A percentile compares a stretch with the other conserved stretches of the same genome.
phyloP scores from a whole-genome alignment of 2,797 vertebrate species.

The Takifugu ocellatus region DNA sequence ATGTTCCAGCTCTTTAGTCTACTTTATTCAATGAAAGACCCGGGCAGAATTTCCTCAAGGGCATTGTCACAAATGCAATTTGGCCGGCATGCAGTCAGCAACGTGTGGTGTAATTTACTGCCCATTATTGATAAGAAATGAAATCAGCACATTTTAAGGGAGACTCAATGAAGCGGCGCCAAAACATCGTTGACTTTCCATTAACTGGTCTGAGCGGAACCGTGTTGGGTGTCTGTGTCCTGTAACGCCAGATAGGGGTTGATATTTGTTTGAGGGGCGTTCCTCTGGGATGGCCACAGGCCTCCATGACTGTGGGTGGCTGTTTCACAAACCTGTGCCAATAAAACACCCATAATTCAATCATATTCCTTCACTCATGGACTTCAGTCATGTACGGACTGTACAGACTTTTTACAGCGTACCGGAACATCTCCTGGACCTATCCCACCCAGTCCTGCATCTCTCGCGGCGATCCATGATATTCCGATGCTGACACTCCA shows the following conservation, averaged over 20 bases:
- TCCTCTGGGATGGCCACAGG: neutral
- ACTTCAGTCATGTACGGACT: too few species aligned
- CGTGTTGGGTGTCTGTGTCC: slow-evolving; percentile 40
- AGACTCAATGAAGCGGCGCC: slow-evolving; percentile 23
- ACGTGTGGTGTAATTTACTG: slow-evolving; percentile 34
- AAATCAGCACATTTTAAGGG: slow-evolving; percentile 35
- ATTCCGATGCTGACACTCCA: too few species aligned
- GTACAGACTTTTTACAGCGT: too few species aligned
- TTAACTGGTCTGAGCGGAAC: slow-evolving; percentile 38
- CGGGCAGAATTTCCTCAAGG: slow-evolving; percentile 10
- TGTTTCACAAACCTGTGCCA: slow-evolving; percentile 12
- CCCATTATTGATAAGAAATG: slow-evolving; percentile 42
- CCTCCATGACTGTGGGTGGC: slow-evolving; percentile 2
- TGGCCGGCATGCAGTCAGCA: slow-evolving; percentile 19
- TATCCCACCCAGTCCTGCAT: too few species aligned
- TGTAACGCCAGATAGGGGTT: slow-evolving; percentile 28
- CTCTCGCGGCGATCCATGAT: too few species aligned
- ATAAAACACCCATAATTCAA: too few species aligned
- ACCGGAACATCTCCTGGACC: too few species aligned
- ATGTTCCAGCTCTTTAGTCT: too few species aligned
- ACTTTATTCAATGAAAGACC: neutral
- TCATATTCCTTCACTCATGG: too few species aligned
- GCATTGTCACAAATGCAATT: slow-evolving; percentile 25
- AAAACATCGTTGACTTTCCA: slow-evolving; percentile 29
- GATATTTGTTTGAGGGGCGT: slow-evolving; percentile 42